Evolutionary conservation across 2,113 vertebrate species (phyloP).

Genomic region (Gulo gulo): DNA sequence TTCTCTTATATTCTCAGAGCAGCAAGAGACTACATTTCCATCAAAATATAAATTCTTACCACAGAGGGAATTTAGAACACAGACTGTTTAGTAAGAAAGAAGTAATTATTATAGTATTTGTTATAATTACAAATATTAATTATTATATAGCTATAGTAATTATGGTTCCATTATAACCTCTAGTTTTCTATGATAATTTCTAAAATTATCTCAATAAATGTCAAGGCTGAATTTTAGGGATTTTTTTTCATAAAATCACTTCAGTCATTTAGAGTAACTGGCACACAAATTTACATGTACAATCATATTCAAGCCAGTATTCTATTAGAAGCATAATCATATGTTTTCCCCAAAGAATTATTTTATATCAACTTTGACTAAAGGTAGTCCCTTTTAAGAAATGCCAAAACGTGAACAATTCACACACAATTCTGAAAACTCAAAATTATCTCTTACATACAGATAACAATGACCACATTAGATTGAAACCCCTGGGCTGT

Average conservation of each 20-base stretch:
- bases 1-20: slow-evolving; percentile 37
- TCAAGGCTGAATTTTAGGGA: background rate
- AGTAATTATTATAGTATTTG: slow-evolving; percentile 27
- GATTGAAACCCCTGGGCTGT: background rate
- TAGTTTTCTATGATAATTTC: slow-evolving; percentile 30
- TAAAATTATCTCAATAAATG: slow-evolving; percentile 46
- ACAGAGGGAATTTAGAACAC: slow-evolving; percentile 45
- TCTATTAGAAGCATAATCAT: background rate
- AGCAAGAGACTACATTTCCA: slow-evolving; percentile 30
- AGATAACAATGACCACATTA: background rate
- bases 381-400: background rate
- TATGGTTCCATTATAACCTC: slow-evolving; percentile 1
- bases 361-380: slow-evolving; percentile 8
- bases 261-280: background rate
- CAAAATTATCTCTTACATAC: background rate
- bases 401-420: background rate
- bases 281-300: background rate
- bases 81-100: background rate
- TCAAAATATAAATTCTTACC: slow-evolving; percentile 59
- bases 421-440: background rate
- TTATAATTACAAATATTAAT: slow-evolving; percentile 19
- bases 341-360: background rate
- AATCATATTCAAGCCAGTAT: background rate
- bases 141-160: background rate
- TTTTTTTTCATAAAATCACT: slow-evolving; percentile 35